Base-by-base conservation (phyloP, 2,888 invertebrate genomes). In the Oscheius sp. region DNA sequence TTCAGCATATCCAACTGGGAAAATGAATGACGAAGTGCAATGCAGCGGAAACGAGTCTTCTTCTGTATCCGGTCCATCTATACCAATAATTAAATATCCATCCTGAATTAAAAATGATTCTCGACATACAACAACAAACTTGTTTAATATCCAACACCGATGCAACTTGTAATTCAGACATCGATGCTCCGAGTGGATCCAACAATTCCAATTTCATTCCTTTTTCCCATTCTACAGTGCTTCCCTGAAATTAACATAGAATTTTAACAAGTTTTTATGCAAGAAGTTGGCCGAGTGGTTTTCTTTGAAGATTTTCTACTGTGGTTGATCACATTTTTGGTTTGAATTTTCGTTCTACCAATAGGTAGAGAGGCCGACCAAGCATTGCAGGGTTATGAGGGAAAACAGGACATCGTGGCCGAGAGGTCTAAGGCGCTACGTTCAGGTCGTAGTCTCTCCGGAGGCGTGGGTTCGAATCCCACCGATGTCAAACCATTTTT, bases 71-170 rank as follows among this genome's bases (percentile, higher is more conserved):
- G 93, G 93, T 49, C 94, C 95, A 89, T 98, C 98, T 86, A 98
- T 95, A 81, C 95, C 92, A 76, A 98, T 94, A 95, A 97, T 96
- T 89, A 98, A 93, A 88, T 95, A 97, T 73, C 95, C 95, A 88
- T 94, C 93, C 83, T 77, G 56, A 13, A 68, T 43, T 7, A 49
- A 35, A 35, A 9, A 35, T 35, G 9, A 3, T 49, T 21, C 13
- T 18, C 16, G 5, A 13, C 3, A 49, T 7, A 49, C 13, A 13
- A 18, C 5, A 21, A 49, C 45, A 27, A 52, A 70, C 70, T 7
- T 73, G 91, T 27, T 77, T 59, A 56, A 93, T 91, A 89, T 94
- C 93, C 93, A 94, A 95, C 0, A 98, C 94, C 0, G 96, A 96
- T 0, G 97, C 97, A 0, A 95, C 96, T 89, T 96, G 95, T 73